Evolutionary conservation across 1,140 invertebrate genomes (phyloP).

Genomic region (Bombus sibiricus): DNA sequence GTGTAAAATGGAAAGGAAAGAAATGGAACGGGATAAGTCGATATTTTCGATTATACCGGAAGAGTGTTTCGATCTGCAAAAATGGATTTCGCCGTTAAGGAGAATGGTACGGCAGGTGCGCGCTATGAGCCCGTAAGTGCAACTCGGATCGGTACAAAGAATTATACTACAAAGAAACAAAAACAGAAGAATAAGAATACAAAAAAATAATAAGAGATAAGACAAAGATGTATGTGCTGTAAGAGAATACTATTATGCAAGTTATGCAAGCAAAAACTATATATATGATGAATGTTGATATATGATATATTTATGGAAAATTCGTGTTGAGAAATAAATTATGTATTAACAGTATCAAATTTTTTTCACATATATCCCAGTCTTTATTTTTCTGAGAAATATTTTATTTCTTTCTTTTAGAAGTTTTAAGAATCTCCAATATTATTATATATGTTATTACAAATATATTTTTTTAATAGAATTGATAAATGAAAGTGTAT

Average conservation of each 20-base stretch:
- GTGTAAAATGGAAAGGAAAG: background rate
- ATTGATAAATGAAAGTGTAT: no score
- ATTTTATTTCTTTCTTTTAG: background rate
- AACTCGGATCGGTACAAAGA: slow-evolving; percentile 69
- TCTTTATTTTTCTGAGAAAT: no score
- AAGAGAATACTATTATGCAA: slow-evolving; percentile 63
- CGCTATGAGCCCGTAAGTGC: slow-evolving; percentile 53
- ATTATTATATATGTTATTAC: no score
- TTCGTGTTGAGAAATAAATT: slow-evolving; percentile 78
- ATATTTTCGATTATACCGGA: background rate
- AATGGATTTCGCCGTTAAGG: slow-evolving; percentile 45
- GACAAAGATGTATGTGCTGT: slow-evolving; percentile 51
- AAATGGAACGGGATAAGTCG: background rate
- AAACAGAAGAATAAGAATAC: background rate
- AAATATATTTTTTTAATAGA: no score
- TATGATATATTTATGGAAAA: slow-evolving; percentile 79
- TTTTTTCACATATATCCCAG: background rate
- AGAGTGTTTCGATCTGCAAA: slow-evolving; percentile 63
- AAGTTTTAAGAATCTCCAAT: background rate
- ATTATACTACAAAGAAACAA: slow-evolving; percentile 53
- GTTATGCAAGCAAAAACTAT: slow-evolving; percentile 61
- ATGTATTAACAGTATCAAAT: slow-evolving; percentile 65
- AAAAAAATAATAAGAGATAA: slow-evolving; percentile 40
- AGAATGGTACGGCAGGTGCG: slow-evolving; percentile 26
- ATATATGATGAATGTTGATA: slow-evolving; percentile 75